These are phyloP conservation scores for Caenorhabditis sp. DNA, from an alignment of 2,888 invertebrate species.

Conservation along the genomic window DNA sequence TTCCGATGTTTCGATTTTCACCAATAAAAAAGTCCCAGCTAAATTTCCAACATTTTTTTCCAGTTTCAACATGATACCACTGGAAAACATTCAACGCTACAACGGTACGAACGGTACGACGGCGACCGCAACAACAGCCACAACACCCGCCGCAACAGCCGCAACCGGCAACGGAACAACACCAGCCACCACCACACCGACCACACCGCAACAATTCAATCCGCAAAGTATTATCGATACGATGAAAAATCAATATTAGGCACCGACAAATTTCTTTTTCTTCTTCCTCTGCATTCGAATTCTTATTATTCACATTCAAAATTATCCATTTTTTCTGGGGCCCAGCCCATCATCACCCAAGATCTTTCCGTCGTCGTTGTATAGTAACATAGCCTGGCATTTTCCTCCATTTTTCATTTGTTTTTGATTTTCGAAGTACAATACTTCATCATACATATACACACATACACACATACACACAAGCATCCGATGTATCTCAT, in stretches of 20 bases:
- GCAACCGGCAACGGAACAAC: neutral
- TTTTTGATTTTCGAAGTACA: neutral
- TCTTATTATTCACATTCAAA: neutral
- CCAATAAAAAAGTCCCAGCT: no score
- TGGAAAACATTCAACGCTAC: slow-evolving; percentile 69
- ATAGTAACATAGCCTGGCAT: slow-evolving; percentile 1
- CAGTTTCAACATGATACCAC: slow-evolving; percentile 70
- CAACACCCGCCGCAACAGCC: slow-evolving; percentile 8
- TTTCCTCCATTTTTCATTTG: neutral
- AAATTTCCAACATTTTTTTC: neutral
- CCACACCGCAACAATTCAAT: slow-evolving; percentile 15
- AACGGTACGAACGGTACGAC: slow-evolving; percentile 23
- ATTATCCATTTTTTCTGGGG: slow-evolving; percentile 1
- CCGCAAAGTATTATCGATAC: slow-evolving; percentile 38
- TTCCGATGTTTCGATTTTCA: no score
- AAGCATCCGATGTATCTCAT: neutral
- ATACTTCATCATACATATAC: no score
- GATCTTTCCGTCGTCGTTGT: neutral
- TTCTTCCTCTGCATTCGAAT: neutral
- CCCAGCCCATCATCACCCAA: neutral
- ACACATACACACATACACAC: no score
- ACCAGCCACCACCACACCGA: slow-evolving; percentile 5
- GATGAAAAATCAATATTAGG: slow-evolving; percentile 23
- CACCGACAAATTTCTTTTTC: neutral
- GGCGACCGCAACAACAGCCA: slow-evolving; percentile 16